These are phyloP conservation scores for Nezara viridula DNA, from an alignment of 2,888 invertebrate species.

Conservation along the genomic window DNA sequence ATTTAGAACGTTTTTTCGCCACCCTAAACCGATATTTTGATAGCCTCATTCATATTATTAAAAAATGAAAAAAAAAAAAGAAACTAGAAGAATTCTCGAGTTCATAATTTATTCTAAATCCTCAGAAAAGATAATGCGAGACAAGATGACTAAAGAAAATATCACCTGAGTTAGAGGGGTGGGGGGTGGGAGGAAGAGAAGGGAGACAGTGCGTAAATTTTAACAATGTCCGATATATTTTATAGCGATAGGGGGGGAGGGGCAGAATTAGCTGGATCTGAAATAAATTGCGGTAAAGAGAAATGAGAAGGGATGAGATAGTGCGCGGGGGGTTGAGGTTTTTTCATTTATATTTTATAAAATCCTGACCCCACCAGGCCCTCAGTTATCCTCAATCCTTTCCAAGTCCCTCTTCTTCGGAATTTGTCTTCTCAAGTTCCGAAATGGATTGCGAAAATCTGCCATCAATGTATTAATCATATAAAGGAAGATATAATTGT, in stretches of 20 bases:
- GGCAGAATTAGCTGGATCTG: constrained; percentile 43
- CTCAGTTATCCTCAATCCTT: background rate
- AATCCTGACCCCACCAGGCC: constrained; percentile 27
- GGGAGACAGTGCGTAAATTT: constrained; percentile 42
- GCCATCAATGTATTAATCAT: too few species aligned
- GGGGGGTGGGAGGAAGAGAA: background rate
- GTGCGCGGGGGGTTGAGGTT: constrained; percentile 30
- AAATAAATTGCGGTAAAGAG: constrained; percentile 49
- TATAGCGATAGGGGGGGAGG: constrained; percentile 38
- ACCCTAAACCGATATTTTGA: too few species aligned
- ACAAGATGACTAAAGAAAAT: constrained; percentile 37
- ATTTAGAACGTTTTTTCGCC: too few species aligned
- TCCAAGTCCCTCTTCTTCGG: background rate
- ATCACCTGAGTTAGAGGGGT: background rate
- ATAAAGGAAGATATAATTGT: too few species aligned
- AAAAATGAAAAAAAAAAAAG: too few species aligned
- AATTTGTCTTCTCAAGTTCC: background rate
- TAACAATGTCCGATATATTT: constrained; percentile 49
- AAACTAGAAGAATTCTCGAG: background rate
- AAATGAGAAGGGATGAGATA: constrained; percentile 49
- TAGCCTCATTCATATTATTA: too few species aligned
- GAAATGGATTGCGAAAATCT: background rate
- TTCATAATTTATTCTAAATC: constrained; percentile 1
- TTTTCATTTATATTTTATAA: constrained; percentile 50
- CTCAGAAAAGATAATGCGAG: background rate